A percentile compares a stretch with the other conserved stretches of the same genome.
phyloP scores from a whole-genome alignment of 92 coral and sea anemone genomes.

The Zoanthus gigantus region DNA sequence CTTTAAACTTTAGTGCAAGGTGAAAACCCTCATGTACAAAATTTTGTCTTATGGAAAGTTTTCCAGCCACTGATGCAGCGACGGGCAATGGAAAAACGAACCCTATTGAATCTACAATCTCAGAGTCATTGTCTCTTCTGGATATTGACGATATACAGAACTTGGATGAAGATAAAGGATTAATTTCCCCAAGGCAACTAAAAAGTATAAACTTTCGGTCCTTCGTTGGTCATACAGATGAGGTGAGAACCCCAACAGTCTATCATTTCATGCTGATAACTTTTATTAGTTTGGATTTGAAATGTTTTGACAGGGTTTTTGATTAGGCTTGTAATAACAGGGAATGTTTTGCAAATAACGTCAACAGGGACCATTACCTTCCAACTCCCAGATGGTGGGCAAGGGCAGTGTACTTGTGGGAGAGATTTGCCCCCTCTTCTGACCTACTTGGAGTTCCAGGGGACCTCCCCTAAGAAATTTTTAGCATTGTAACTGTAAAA shows the following conservation, averaged over 20 bases:
- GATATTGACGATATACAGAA: conserved; percentile 57
- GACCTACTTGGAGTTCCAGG: too few relatives aligned
- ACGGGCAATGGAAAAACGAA: not conserved
- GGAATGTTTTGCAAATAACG: too few relatives aligned
- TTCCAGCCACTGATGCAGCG: not conserved
- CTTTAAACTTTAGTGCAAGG: not conserved
- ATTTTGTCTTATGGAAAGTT: not conserved
- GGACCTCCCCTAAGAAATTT: too few relatives aligned
- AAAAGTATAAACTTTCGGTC: conserved; percentile 90
- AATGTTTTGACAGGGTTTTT: too few relatives aligned
- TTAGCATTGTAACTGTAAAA: too few relatives aligned
- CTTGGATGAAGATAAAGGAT: conserved; percentile 54
- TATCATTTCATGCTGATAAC: not conserved
- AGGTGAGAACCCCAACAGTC: conserved; percentile 54
- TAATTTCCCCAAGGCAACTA: conserved; percentile 82
- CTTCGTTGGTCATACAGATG: conserved; percentile 95
- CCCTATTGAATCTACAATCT: not conserved
- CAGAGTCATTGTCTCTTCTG: conserved; percentile 47
- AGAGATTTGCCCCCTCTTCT: too few relatives aligned
- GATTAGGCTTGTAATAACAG: too few relatives aligned
- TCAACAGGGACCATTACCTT: too few relatives aligned
- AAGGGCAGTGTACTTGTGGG: too few relatives aligned
- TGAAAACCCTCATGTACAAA: not conserved
- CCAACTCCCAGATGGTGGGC: too few relatives aligned
- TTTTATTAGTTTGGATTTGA: not conserved